Percentiles rank a stretch among this genome's conserved stretches.
Evolutionary conservation across 2,113 vertebrate species (phyloP).

Genomic region (Heterotilapia buettikoferi): DNA sequence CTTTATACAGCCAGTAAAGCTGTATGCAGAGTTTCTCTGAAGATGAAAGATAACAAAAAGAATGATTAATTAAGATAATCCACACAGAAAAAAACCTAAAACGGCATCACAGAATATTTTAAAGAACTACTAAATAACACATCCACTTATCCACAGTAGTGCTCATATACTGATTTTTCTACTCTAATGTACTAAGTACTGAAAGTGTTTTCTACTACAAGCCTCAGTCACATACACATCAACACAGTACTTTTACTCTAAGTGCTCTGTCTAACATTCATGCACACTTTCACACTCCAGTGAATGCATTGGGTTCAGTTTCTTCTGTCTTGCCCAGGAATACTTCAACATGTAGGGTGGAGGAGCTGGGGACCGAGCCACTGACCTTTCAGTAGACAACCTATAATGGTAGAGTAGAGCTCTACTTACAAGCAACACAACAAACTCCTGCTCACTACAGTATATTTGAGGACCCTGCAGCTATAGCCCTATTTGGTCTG

Average conservation of each 20-base stretch:
- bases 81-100: not conserved
- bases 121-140: not conserved
- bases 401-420: not conserved
- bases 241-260: not conserved
- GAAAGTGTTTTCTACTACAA: not conserved
- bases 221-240: not conserved
- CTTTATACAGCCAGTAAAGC: conserved; percentile 87
- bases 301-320: not conserved
- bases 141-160: not conserved
- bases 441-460: not conserved
- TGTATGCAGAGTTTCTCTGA: conserved; percentile 83
- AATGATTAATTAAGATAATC: not conserved
- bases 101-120: not conserved
- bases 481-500: not conserved
- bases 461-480: not conserved
- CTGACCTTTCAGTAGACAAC: not conserved
- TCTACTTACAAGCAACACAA: not conserved
- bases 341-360: not conserved
- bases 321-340: not conserved
- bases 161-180: not conserved
- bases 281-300: not conserved
- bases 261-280: not conserved
- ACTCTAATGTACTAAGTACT: not conserved
- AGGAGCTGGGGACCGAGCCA: not conserved
- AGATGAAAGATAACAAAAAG: not conserved